Base-by-base conservation (phyloP, 2,797 vertebrate species). In the Sitta carolinensis region DNA sequence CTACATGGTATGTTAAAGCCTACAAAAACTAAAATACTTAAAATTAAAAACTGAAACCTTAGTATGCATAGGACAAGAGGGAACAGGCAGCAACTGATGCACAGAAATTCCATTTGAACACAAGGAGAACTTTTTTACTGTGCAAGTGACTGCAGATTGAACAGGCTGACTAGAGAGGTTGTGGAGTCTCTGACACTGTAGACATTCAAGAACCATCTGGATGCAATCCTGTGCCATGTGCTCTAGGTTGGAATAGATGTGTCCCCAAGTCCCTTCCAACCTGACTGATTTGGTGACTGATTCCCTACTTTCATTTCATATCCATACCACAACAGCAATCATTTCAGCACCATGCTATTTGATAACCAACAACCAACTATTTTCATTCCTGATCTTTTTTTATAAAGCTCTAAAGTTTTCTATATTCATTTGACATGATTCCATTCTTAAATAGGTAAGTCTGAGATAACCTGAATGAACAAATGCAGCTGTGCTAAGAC, bases 121-220 rank as follows among this genome's bases (percentile, higher is more conserved):
- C 0, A 0, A 58, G 45, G 30, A 32, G 26, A 58, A 52, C 6
- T 45, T 16, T 29, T 64, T 48, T 34, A 47, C 12, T 58, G 45
- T 32, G 58, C 25, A 30, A 10, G 16, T 58, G 38, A 58, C 29
- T 0, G 0, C 8, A 45, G 18, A 32, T 5, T 11, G 34, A 77
- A 58, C 7, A 66, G 40, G 16, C 0, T 66, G 22, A 13, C 19
- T 30, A 66, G 26, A 52, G 40, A 36, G 30, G 34, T 2, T 64
- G 18, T 7, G 5, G 29, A 52, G 11, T 36, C 47, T 66, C 34
- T 30, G 66, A 40, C 47, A 23, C 58, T 21, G 51, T 20, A 63
- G 12, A 34, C 19, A 16, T 20, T 64, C 23, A 76, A 51, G 57
- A 63, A 70, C 23, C 10, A 26, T 7, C 29, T 45, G 43, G 78